These are phyloP conservation scores for Haplochromis burtoni DNA, from an alignment of 2,113 vertebrate species.

Conservation along the genomic window DNA sequence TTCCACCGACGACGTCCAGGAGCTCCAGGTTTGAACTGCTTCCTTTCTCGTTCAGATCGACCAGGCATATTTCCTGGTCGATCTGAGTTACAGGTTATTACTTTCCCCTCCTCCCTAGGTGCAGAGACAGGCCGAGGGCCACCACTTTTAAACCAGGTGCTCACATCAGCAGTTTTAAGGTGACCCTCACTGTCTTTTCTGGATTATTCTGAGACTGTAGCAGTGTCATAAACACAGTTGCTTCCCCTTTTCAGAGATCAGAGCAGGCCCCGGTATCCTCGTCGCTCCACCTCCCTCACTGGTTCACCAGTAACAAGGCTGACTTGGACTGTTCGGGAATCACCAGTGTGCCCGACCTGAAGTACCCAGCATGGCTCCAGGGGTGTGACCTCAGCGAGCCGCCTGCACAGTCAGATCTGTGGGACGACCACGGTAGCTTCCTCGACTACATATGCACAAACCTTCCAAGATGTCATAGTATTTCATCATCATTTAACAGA, in stretches of 20 bases:
- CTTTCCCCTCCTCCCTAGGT: not conserved
- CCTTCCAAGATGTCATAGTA: not conserved
- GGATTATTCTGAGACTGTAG: not conserved
- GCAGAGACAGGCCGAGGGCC: not conserved
- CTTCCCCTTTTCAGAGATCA: not conserved
- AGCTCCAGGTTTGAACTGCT: not conserved
- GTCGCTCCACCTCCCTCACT: not conserved
- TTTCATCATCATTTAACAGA: not conserved
- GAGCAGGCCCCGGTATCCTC: not conserved
- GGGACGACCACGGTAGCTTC: not conserved
- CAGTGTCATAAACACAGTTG: not conserved
- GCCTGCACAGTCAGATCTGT: not conserved
- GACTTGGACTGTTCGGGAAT: slow-evolving; percentile 6
- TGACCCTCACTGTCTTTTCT: not conserved
- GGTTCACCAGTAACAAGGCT: slow-evolving; percentile 30
- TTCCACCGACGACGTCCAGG: not conserved
- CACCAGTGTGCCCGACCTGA: slow-evolving; percentile 10
- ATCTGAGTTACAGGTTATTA: not conserved
- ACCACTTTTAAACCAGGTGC: not conserved
- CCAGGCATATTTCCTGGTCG: not conserved
- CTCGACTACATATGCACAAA: not conserved
- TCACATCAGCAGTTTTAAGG: not conserved
- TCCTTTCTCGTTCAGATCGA: not conserved
- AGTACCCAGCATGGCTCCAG: slow-evolving; percentile 36
- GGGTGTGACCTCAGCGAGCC: not conserved